These are phyloP conservation scores for Cydia fagiglandana DNA, from an alignment of 1,140 invertebrate genomes.

Conservation along the genomic window DNA sequence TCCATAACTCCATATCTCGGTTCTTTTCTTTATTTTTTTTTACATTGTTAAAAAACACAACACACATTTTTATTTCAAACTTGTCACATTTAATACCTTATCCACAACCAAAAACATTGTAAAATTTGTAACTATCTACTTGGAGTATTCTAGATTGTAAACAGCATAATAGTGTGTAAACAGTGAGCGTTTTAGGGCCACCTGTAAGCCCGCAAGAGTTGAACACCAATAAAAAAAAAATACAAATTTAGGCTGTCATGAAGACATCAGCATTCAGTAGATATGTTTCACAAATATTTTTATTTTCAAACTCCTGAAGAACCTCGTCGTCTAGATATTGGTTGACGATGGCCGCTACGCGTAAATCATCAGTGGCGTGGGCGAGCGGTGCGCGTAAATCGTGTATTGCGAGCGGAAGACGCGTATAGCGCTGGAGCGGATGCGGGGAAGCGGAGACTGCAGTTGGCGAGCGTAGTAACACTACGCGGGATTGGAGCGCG, in stretches of 20 bases:
- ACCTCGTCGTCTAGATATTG: constrained; percentile 37
- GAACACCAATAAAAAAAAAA: no score
- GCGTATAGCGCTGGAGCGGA: constrained; percentile 42
- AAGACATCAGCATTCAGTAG: constrained; percentile 35
- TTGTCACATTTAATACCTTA: no score
- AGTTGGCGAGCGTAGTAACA: constrained; percentile 5
- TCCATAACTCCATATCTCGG: no score
- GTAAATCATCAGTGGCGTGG: constrained; percentile 35
- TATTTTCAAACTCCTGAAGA: constrained; percentile 36
- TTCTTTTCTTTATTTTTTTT: no score
- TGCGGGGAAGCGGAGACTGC: constrained; percentile 9
- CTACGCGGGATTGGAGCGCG: neutral
- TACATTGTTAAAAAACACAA: no score
- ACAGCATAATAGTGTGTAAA: no score
- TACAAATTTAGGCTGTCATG: constrained; percentile 14
- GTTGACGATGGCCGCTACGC: constrained; percentile 40
- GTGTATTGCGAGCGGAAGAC: constrained; percentile 35
- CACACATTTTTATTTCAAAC: no score
- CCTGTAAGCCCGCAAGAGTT: no score
- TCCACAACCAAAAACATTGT: no score
- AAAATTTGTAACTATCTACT: no score
- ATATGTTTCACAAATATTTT: constrained; percentile 42
- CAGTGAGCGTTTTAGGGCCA: no score
- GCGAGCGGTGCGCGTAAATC: constrained; percentile 33
- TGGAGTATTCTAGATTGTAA: no score